Conservation (phyloP, 2,888 invertebrate genomes). For the Merodon equestris region DNA sequence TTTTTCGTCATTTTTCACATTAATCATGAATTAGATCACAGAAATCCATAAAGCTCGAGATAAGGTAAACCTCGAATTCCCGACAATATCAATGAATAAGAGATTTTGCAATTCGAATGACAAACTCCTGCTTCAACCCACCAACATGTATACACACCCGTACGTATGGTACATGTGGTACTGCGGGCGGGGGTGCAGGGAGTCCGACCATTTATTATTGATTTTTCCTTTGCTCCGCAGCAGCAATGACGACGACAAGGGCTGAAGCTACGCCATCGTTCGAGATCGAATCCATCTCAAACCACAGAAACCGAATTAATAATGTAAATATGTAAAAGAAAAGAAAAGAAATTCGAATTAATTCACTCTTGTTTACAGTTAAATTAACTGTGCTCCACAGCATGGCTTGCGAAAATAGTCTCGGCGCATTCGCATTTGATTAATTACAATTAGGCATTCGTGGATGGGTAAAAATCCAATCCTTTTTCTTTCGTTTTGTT, state of each 20-base stretch:
- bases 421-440: slow-evolving; percentile 17
- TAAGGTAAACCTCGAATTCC: slow-evolving; percentile 22
- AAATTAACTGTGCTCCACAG: slow-evolving; percentile 41
- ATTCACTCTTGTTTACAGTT: slow-evolving; percentile 60
- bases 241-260: slow-evolving; percentile 41
- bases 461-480: slow-evolving; percentile 42
- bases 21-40: slow-evolving; percentile 58
- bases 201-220: slow-evolving; percentile 54
- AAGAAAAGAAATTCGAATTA: slow-evolving; percentile 21
- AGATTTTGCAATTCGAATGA: slow-evolving; percentile 18
- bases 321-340: too few relatives aligned
- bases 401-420: slow-evolving; percentile 38
- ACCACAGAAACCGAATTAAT: too few relatives aligned
- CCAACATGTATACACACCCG: background rate
- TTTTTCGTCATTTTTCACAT: slow-evolving; percentile 30
- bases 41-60: slow-evolving; percentile 17
- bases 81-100: slow-evolving; percentile 16
- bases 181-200: slow-evolving; percentile 2
- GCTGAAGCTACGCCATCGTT: slow-evolving; percentile 12
- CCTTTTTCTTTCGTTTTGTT: slow-evolving; percentile 38
- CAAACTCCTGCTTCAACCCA: background rate
- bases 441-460: slow-evolving; percentile 40
- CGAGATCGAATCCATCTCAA: slow-evolving; percentile 1
- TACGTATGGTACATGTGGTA: background rate
- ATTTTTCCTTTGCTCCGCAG: slow-evolving; percentile 58